phyloP scores from a whole-genome alignment of 1,140 invertebrate species.

The Bombus soroeensis region DNA sequence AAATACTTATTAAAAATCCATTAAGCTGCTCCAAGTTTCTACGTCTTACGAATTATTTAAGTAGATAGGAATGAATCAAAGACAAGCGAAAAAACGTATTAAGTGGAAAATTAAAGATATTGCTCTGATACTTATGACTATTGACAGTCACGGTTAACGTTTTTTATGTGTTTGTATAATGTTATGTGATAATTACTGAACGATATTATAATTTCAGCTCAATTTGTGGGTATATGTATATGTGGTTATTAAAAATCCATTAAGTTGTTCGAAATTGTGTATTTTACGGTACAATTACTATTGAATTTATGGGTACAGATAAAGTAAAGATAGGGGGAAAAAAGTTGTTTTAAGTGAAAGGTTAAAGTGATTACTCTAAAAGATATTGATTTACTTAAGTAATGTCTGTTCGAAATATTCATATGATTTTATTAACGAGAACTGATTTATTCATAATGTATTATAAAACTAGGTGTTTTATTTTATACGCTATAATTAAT shows the following conservation, averaged over 20 bases:
- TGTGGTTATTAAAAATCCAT: neutral
- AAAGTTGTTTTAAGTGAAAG: neutral
- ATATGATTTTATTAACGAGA: neutral
- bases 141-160: too few relatives aligned
- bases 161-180: too few relatives aligned
- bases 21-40: neutral
- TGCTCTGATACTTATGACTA: too few relatives aligned
- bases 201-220: neutral
- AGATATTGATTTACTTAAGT: neutral
- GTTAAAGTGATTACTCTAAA: neutral
- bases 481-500: neutral
- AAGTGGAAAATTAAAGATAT: too few relatives aligned
- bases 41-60: neutral
- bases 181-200: neutral
- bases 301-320: neutral
- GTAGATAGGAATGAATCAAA: neutral
- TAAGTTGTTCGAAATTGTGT: neutral
- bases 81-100: too few relatives aligned
- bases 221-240: neutral
- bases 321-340: too few relatives aligned
- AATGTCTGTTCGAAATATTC: neutral
- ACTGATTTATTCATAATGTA: neutral
- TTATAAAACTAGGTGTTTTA: neutral
- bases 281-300: neutral
- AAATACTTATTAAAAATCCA: constrained; percentile 4